Conservation (phyloP, 2,113 vertebrate species). For the Etheostoma cragini region DNA sequence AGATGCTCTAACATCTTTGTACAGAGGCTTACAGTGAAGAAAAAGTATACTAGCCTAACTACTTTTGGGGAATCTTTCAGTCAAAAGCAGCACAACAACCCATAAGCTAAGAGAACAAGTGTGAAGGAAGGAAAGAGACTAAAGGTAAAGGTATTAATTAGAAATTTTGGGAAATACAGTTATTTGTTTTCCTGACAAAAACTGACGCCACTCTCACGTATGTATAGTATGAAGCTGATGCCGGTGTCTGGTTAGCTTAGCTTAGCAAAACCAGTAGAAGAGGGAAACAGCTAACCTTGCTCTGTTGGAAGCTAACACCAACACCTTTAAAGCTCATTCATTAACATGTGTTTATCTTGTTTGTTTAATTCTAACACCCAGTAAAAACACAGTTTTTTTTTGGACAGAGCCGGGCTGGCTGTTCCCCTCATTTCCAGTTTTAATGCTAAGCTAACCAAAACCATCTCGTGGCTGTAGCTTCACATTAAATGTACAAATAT, state of each 20-base stretch:
- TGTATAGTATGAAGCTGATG: background rate
- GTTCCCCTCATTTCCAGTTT: background rate
- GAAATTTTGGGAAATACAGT: background rate
- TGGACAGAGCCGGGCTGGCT: background rate
- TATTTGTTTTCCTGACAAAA: background rate
- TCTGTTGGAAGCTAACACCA: background rate
- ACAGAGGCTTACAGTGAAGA: conserved; percentile 35
- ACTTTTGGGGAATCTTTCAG: background rate
- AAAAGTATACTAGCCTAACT: conserved; percentile 51
- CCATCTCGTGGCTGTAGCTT: background rate
- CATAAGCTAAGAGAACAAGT: conserved; percentile 18
- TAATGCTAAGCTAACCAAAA: conserved; percentile 12
- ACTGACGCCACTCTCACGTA: conserved; percentile 1
- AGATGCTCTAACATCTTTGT: conserved; percentile 17
- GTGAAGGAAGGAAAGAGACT: background rate
- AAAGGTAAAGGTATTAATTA: background rate
- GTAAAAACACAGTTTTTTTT: background rate
- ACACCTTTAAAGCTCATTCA: background rate
- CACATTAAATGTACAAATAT: background rate
- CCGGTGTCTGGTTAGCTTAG: background rate
- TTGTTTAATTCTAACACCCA: background rate
- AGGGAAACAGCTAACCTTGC: background rate
- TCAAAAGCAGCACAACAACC: conserved; percentile 49
- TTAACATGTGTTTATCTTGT: background rate
- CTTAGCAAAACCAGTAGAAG: conserved; percentile 5